Evolutionary conservation across 2,797 vertebrate genomes (phyloP).

Genomic region (Falco rusticolus): DNA sequence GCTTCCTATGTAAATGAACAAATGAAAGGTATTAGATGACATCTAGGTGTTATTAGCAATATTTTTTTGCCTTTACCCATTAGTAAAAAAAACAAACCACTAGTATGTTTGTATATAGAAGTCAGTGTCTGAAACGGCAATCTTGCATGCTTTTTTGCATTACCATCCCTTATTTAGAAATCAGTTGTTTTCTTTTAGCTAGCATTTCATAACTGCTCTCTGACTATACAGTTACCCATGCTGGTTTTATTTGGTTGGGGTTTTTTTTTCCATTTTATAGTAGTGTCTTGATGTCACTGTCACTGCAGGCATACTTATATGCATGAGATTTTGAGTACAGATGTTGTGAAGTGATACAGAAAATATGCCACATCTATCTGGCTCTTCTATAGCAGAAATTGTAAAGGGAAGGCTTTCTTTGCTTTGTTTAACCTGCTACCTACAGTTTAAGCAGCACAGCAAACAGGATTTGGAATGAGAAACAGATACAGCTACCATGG

Average conservation of each 20-base stretch:
- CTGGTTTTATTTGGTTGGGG: background rate
- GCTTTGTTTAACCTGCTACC: background rate
- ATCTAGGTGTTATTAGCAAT: background rate
- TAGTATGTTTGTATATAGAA: background rate
- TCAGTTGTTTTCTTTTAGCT: background rate
- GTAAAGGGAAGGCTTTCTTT: background rate
- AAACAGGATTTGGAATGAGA: background rate
- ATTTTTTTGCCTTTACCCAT: background rate
- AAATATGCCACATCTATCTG: background rate
- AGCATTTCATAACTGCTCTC: background rate
- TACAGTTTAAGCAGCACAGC: background rate
- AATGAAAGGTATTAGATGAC: background rate
- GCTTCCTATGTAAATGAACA: background rate
- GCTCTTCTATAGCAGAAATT: background rate
- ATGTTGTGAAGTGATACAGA: background rate
- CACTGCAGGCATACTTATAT: background rate
- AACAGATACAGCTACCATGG: background rate
- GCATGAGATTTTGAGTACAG: background rate
- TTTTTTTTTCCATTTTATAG: background rate
- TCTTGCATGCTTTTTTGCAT: background rate
- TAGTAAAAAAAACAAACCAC: background rate
- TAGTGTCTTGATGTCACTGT: background rate
- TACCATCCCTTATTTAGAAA: background rate
- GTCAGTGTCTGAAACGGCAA: background rate
- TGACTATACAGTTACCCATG: background rate